Evolutionary conservation across 2,888 invertebrate genomes (phyloP), one percentile per base, ranked within the genome.

Genomic region (Zaprionus lineosus): DNA sequence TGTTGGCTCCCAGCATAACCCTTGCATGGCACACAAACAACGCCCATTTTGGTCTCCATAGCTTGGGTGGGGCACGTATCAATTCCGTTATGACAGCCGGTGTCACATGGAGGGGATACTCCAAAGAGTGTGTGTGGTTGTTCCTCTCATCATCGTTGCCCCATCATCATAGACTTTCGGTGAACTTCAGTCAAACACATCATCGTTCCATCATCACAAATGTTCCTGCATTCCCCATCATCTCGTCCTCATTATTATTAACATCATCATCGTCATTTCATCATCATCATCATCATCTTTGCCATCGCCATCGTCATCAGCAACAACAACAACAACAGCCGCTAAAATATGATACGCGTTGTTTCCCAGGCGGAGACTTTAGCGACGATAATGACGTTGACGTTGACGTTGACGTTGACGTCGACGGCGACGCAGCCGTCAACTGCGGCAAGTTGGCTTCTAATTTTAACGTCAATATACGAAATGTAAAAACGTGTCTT

Each of bases 401-500:
- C 28, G 24, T 37, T 19, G 48, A 50, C 57, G 12, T 31, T 36
- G 47, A 36, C 55, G 40, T 40, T 61, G 60, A 64, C 70, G 56
- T 57, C 76, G 79, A 76, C 28, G 24, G 43, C 26, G 48, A 50
- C 57, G 12, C 36, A 31, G 47, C 34, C 55, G 40, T 40, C 63
- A 58, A 64, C 70, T 53, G 55, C 76, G 79, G 74, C 78, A 79
- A 83, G 79, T 79, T 79, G 78, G 65, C 78, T 74, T 79, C 78
- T 83, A 79, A 79, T 79, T 79, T 79, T 79, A 83, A 83, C 76
- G 84, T 83, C 83, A 79, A 83, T 79, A 79, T 68, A 83, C 71
- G 72, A 66, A 79, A 79, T 79, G 83, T 74, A 76, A 72, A 79
- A 83, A 83, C 83, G 78, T 79, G 76, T 79, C 83, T 83, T 76